Conservation (phyloP, 2,113 vertebrate genomes). For the Xyliphius kryptos region DNA sequence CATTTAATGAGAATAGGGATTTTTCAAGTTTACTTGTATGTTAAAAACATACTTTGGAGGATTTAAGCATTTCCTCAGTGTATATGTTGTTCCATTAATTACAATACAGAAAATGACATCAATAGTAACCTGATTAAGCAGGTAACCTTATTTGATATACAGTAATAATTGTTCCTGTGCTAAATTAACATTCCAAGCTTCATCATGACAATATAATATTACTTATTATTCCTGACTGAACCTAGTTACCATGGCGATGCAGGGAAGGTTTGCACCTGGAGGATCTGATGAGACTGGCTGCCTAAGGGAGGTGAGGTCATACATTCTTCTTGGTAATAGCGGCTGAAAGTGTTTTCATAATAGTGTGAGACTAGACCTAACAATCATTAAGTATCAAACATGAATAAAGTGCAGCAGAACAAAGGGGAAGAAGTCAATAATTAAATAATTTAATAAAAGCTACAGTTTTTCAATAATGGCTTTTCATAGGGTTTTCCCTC, state of each 20-base stretch:
- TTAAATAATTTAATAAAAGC: conserved; percentile 16
- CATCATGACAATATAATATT: conserved; percentile 63
- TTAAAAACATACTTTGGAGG: no score
- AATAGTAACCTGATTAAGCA: no score
- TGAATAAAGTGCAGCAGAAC: conserved; percentile 9
- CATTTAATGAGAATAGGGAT: no score
- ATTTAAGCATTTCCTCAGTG: no score
- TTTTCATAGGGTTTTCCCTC: background rate
- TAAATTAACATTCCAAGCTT: conserved; percentile 19
- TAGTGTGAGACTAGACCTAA: conserved; percentile 18
- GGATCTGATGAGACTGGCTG: conserved; percentile 35
- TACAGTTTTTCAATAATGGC: conserved; percentile 4
- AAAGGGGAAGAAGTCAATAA: conserved; percentile 8
- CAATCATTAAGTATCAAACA: conserved; percentile 21
- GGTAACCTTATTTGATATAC: no score
- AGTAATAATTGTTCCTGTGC: no score
- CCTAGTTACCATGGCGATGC: conserved; percentile 66
- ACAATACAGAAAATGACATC: no score
- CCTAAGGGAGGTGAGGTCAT: conserved; percentile 44
- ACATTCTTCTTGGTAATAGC: conserved; percentile 28
- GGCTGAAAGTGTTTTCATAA: conserved; percentile 16
- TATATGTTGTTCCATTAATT: no score
- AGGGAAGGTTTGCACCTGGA: conserved; percentile 40
- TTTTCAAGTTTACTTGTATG: no score
- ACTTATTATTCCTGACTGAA: conserved; percentile 62